A percentile compares a stretch with the other conserved stretches of the same genome.
phyloP scores from a whole-genome alignment of 2,113 vertebrate species.

The Butorides virescens region DNA sequence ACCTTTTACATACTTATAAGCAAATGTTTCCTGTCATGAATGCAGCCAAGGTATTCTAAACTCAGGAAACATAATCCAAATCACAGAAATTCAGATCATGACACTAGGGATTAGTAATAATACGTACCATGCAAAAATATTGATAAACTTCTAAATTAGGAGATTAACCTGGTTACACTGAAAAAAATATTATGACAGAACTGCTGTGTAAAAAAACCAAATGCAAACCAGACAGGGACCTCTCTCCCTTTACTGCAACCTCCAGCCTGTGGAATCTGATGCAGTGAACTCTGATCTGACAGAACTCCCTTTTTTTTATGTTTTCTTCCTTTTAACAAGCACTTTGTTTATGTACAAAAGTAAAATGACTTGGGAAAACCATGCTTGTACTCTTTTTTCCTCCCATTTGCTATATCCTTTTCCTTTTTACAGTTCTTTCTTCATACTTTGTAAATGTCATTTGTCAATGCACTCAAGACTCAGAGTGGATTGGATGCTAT shows the following conservation, averaged over 20 bases:
- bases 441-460: background rate
- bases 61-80: background rate
- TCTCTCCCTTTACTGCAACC: background rate
- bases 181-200: background rate
- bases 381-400: background rate
- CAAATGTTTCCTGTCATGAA: background rate
- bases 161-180: background rate
- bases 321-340: background rate
- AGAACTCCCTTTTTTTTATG: background rate
- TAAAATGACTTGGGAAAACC: background rate
- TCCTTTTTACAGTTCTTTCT: background rate
- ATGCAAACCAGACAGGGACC: background rate
- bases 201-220: background rate
- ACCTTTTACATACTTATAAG: background rate
- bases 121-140: background rate
- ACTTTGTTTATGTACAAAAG: background rate
- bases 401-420: background rate
- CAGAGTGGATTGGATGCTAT: background rate
- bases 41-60: background rate
- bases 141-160: background rate
- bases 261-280: background rate
- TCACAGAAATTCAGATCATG: background rate
- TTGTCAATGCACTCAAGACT: background rate
- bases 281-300: background rate
- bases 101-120: background rate